A percentile compares a stretch with the other conserved stretches of the same genome.
Evolutionary conservation across 2,113 vertebrate genomes (phyloP).

Genomic region (Actinemys pallida): DNA sequence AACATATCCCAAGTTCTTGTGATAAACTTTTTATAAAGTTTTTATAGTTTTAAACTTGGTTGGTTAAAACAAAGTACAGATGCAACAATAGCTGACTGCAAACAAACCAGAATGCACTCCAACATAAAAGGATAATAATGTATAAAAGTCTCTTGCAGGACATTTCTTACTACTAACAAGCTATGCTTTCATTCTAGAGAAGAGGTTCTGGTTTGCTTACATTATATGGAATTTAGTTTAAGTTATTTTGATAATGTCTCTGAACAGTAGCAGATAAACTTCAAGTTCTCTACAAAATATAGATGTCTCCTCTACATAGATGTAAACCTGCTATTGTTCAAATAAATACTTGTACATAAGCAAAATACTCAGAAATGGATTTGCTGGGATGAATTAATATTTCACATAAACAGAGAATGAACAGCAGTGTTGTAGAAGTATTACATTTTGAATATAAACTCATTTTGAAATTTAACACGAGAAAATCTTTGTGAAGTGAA

Average conservation of each 20-base stretch:
- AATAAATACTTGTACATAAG: background rate
- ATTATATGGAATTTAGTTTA: background rate
- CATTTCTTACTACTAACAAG: background rate
- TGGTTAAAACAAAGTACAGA: background rate
- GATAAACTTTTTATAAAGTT: background rate
- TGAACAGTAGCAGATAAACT: background rate
- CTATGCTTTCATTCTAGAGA: background rate
- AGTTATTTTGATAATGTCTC: background rate
- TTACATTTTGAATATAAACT: background rate
- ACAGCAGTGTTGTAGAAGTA: fast-evolving
- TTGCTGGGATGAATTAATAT: background rate
- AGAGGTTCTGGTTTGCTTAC: background rate
- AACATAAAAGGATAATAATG: background rate
- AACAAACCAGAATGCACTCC: background rate
- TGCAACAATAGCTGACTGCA: background rate
- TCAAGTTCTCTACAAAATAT: background rate
- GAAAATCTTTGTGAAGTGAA: background rate
- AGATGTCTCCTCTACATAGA: background rate
- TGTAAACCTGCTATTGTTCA: background rate
- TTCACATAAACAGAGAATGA: background rate
- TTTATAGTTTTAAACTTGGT: background rate
- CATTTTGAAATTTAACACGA: fast-evolving
- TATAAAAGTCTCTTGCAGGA: background rate
- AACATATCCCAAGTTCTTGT: background rate
- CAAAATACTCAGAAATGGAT: background rate